Evolutionary conservation across 2,888 invertebrate genomes (phyloP), one percentile per base, ranked within the genome.

Genomic region (Ceraclea dissimilis): DNA sequence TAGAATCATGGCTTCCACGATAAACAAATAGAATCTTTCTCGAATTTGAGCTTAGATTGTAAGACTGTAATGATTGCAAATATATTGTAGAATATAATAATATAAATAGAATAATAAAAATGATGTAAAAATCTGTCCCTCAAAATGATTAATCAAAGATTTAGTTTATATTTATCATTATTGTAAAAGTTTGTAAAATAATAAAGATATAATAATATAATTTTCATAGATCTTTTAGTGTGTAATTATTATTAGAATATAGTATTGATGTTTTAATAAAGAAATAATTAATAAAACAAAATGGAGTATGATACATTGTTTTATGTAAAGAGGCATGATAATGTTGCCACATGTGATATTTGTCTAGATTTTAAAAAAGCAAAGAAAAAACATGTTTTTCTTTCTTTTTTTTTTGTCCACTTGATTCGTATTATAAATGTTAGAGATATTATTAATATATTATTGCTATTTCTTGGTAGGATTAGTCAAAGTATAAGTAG

Each of bases 41-140:
- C 62, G 60, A 64, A 63, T 62, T 61, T 65, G 66, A 66, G 65
- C 66, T 66, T 65, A 66, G 64, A 64, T 55, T 61, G 54, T 51
- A 61, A 56, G 57, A 61, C 58, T 57, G 59, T 54, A 60, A 60
- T 55, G 57, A 21, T 44, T 54, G 34, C 31, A 31, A 52, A 47
- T 52, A 26, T 26, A 46, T 46, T 52, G 43, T 53, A 21, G 17
- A 39, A 39, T 39, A 26, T n/a, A 39, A 39, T 39, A 39, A n/a
- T 39, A n/a, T 39, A 39, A 39, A 13, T 39, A 39, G 4, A 39
- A 39, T 13, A 39, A 39, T 13, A 39, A 39, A 31, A 31, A 39
- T 13, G 13, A n/a, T n/a, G 16, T 39, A n/a, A 8, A 39, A 39
- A 8, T 39, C 20, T 47, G 47, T 47, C 47, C 47, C 47, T 18